Conservation (phyloP, 2,113 vertebrate species). For the Ibidorhyncha struthersii region DNA sequence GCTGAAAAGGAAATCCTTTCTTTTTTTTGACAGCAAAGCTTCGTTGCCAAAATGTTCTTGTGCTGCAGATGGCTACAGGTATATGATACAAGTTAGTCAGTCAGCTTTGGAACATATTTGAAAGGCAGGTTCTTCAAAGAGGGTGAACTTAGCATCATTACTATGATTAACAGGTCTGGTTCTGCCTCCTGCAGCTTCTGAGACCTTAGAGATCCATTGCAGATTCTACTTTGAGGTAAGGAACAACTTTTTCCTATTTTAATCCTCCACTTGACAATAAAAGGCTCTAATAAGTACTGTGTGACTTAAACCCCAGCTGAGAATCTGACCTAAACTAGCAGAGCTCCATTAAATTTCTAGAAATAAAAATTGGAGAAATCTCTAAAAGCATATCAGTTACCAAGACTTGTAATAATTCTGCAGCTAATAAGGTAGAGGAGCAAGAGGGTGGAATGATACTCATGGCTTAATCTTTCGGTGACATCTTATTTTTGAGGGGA, state of each 20-base stretch:
- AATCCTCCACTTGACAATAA: not conserved
- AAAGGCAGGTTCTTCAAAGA: not conserved
- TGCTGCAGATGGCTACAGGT: not conserved
- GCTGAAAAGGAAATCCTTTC: not conserved
- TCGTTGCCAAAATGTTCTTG: not conserved
- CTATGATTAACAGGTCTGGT: not conserved
- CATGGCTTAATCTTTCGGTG: not conserved
- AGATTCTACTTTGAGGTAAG: not conserved
- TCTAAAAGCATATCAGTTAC: not conserved
- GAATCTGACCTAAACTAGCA: not conserved
- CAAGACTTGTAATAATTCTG: not conserved
- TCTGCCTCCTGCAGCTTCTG: not conserved
- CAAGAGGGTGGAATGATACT: not conserved
- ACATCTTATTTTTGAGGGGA: not conserved
- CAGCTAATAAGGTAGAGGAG: not conserved
- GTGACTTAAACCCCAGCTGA: not conserved
- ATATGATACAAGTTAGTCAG: not conserved
- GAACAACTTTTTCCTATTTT: not conserved
- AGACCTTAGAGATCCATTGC: not conserved
- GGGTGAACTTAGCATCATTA: not conserved
- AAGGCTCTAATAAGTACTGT: not conserved
- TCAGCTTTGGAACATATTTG: not conserved
- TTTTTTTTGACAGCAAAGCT: not conserved
- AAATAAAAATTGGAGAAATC: not conserved
- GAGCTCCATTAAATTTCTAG: not conserved